Conservation (phyloP, 2,113 vertebrate genomes). For the Meriones unguiculatus region DNA sequence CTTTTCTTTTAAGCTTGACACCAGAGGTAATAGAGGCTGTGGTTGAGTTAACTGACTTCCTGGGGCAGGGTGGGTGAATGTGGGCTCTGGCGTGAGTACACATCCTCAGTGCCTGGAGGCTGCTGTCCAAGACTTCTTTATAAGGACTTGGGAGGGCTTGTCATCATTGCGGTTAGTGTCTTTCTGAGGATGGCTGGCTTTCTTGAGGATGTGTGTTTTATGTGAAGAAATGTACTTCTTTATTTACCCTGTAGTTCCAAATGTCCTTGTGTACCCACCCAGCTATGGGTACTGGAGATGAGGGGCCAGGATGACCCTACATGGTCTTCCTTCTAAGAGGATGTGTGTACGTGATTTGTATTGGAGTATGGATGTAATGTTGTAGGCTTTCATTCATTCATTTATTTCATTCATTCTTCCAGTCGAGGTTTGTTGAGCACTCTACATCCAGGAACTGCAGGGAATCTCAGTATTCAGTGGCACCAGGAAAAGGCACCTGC, state of each 20-base stretch:
- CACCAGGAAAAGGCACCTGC: not conserved
- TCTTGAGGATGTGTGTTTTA: not conserved
- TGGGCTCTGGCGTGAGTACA: not conserved
- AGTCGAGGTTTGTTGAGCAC: not conserved
- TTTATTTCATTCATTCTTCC: not conserved
- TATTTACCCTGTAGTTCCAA: not conserved
- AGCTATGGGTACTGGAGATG: not conserved
- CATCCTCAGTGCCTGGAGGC: not conserved
- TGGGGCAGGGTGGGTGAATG: not conserved
- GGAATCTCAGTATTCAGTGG: not conserved
- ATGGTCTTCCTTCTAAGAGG: not conserved
- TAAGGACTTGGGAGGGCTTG: not conserved
- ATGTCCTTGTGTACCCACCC: rapidly evolving
- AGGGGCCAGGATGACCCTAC: not conserved
- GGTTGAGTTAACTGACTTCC: slow-evolving; percentile 46
- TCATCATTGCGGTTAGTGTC: not conserved
- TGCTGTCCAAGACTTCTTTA: not conserved
- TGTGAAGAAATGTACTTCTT: not conserved
- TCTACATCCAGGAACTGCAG: not conserved
- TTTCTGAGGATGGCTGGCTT: not conserved
- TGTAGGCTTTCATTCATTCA: not conserved
- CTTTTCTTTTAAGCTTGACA: slow-evolving; percentile 84
- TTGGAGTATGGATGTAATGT: not conserved
- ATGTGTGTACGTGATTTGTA: not conserved
- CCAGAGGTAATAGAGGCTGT: slow-evolving; percentile 54